phyloP scores from a whole-genome alignment of 2,888 invertebrate genomes.

The Agriotes lineatus region DNA sequence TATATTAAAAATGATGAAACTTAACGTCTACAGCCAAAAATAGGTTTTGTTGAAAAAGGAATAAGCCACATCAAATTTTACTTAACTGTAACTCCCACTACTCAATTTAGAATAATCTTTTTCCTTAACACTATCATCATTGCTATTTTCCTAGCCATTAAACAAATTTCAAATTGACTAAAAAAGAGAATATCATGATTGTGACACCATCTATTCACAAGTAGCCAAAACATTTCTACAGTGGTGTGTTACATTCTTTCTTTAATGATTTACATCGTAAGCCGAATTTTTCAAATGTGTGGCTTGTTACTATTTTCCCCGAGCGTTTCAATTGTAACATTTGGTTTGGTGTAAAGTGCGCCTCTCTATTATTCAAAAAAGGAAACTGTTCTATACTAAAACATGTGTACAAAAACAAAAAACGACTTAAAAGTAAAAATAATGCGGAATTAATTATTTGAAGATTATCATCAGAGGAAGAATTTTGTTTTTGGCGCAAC shows the following conservation, averaged over 20 bases:
- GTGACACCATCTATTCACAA: background rate
- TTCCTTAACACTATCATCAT: background rate
- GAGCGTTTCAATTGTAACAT: slow-evolving; percentile 2
- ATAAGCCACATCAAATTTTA: slow-evolving; percentile 7
- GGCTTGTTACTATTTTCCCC: background rate
- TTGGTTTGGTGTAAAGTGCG: too few species aligned
- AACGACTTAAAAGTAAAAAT: too few species aligned
- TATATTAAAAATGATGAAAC: background rate
- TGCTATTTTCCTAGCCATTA: background rate
- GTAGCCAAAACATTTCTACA: background rate
- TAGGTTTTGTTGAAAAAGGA: background rate
- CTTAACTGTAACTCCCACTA: background rate
- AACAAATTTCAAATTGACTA: background rate
- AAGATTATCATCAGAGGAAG: too few species aligned
- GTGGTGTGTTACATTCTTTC: background rate
- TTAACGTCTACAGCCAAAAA: background rate
- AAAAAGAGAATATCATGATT: background rate
- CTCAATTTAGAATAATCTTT: background rate
- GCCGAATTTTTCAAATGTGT: background rate
- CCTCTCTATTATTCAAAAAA: too few species aligned
- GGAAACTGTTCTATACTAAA: too few species aligned
- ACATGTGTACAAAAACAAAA: too few species aligned
- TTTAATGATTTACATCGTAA: background rate
- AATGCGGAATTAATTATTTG: too few species aligned
- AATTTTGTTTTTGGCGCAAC: too few species aligned